A percentile compares a stretch with the other conserved stretches of the same genome.
phyloP scores from a whole-genome alignment of 2,113 vertebrate genomes.

The Vicugna pacos region DNA sequence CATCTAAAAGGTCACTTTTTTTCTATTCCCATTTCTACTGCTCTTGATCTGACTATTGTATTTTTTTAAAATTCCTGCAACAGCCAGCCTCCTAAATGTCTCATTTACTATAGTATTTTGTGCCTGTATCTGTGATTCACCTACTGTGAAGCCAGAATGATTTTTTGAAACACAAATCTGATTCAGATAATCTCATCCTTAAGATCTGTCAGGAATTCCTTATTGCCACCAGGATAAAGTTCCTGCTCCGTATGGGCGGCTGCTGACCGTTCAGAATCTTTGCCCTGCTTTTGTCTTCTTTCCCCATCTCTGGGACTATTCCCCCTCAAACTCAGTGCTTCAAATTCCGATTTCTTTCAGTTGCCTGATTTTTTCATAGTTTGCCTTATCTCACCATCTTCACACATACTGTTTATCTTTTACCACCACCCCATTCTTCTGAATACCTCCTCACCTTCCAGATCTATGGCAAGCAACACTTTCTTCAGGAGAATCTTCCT shows the following conservation, averaged over 20 bases:
- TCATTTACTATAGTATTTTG: not conserved
- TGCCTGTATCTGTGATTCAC: not conserved
- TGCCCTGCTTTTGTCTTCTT: not conserved
- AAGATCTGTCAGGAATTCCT: not conserved
- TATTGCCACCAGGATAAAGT: not conserved
- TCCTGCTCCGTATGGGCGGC: rapidly evolving
- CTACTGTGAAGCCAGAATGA: not conserved
- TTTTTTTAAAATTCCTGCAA: not conserved
- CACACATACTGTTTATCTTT: not conserved
- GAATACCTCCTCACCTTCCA: not conserved
- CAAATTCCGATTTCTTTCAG: not conserved
- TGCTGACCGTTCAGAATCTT: too few relatives aligned
- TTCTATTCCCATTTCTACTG: not conserved
- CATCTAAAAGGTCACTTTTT: not conserved
- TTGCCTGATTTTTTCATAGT: not conserved
- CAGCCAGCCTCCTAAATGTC: not conserved
- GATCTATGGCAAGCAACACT: not conserved
- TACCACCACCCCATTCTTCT: not conserved
- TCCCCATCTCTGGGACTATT: not conserved
- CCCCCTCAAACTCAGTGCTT: not conserved
- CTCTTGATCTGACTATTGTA: not conserved
- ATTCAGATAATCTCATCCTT: not conserved
- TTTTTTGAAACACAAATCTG: not conserved
- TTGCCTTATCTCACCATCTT: not conserved
- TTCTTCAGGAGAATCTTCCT: not conserved